Evolutionary conservation across 2,113 vertebrate species (phyloP).

Genomic region (Seriola aureovittata): DNA sequence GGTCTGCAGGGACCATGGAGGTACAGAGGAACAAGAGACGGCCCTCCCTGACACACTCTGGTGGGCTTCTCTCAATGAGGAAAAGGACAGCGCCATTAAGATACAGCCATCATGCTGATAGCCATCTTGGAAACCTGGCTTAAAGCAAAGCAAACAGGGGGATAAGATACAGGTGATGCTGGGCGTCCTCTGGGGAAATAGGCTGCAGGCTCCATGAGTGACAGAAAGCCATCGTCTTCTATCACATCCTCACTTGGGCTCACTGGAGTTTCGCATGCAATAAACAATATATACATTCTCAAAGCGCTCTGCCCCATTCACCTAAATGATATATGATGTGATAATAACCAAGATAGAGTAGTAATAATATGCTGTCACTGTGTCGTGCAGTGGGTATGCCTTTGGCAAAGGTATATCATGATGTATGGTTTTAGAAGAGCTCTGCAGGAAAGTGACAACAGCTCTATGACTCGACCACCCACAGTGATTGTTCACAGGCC

Average conservation of each 20-base stretch:
- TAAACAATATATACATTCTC: constrained; percentile 41
- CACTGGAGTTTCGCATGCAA: constrained; percentile 32
- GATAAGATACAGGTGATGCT: constrained; percentile 38
- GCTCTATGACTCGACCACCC: constrained; percentile 40
- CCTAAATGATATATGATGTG: constrained; percentile 40
- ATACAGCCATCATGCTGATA: constrained; percentile 29
- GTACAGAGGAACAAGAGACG: constrained; percentile 13
- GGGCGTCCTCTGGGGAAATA: constrained; percentile 54
- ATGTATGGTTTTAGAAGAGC: constrained; percentile 21
- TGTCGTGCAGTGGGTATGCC: constrained; percentile 1
- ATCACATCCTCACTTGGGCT: constrained; percentile 20
- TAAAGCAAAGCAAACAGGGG: constrained; percentile 33
- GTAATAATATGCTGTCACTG: constrained; percentile 39
- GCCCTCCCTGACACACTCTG: constrained; percentile 19
- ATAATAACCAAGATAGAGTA: constrained; percentile 26
- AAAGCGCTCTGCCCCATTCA: constrained; percentile 16
- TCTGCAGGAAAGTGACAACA: constrained; percentile 35
- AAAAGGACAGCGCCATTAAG: constrained; percentile 30
- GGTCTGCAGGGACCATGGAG: constrained; percentile 31
- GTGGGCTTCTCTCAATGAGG: constrained; percentile 15
- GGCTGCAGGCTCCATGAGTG: constrained; percentile 33
- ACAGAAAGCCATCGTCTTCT: constrained; percentile 43
- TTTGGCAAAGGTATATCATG: constrained; percentile 43
- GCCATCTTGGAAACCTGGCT: constrained; percentile 29
- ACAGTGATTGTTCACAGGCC: constrained; percentile 16